Base-by-base conservation (phyloP, 2,113 vertebrate species). In the Lasiurus cinereus region DNA sequence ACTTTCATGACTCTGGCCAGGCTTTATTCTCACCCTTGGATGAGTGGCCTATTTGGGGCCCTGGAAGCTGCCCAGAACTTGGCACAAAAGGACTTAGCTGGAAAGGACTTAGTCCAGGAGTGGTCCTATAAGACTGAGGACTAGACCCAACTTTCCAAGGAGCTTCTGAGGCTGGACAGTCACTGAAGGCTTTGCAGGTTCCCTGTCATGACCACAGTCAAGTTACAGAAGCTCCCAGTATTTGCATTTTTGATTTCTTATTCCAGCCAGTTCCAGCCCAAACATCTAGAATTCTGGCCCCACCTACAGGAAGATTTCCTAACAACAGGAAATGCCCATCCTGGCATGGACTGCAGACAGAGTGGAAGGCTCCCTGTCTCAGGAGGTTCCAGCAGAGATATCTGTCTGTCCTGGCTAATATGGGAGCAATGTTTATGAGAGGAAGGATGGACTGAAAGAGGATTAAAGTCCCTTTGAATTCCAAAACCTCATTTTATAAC, bases 291-390 rank as follows among this genome's bases (percentile, higher is more conserved):
- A 8, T 64, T 82, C 29, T 88, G 83, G 21, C 21, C 72, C n/a
- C 31, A 91, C 8, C 19, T 82, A 85, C 94, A 19, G 16, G 78
- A 96, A 80, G 22, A 7, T 79, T 74, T 90, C 93, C 36, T 86
- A 33, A 83, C 29, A 27, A 43, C 43, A 90, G 90, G 27, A 92
- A 50, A 31, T 29, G 24, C 33, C 18, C 43, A 48, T 39, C 74
- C 33, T 1, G 33, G 59, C 50, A 87, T 0, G 5, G 19, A 36
- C 33, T 43, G 22, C 46, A 33, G 66, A 29, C 36, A 83, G n/a
- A 93, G 82, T 5, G 66, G 33, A 43, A 31, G 11, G 76, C 27
- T 76, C 19, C 6, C n/a, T 86, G 33, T 83, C 13, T 31, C 56
- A 82, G 74, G 59, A 5, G 52, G 43, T 48, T 29, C 50, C 31